Conservation (phyloP, 2,797 vertebrate species). For the Sebastes glaucus region DNA sequence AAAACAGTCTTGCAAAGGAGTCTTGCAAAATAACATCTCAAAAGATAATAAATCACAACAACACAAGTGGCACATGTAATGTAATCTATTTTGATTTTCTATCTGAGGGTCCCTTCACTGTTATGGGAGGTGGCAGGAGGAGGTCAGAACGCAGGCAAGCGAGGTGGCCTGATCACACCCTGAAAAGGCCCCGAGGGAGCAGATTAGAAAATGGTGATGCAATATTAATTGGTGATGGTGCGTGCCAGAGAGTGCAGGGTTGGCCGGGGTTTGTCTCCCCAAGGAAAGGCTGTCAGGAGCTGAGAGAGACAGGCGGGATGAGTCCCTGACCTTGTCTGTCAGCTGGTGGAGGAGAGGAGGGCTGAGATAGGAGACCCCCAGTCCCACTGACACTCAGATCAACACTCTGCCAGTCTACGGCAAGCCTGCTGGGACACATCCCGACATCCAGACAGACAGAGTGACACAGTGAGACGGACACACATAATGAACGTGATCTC, state of each 20-base stretch:
- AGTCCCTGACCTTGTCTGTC: constrained; percentile 86
- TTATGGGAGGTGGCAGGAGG: constrained; percentile 7
- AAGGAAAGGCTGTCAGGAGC: constrained; percentile 82
- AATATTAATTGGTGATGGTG: constrained; percentile 84
- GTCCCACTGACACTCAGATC: constrained; percentile 73
- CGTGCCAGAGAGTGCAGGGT: constrained; percentile 69
- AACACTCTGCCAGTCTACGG: constrained; percentile 75
- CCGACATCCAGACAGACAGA: constrained; percentile 34
- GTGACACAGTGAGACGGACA: constrained; percentile 31
- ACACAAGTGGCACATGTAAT: background rate
- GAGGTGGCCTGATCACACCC: constrained; percentile 52
- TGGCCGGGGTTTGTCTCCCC: constrained; percentile 76
- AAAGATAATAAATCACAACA: background rate
- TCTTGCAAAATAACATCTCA: background rate
- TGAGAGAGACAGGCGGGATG: constrained; percentile 72
- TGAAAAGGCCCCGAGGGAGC: constrained; percentile 39
- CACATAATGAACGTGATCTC: constrained; percentile 3
- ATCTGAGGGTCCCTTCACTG: background rate
- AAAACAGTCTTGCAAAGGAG: background rate
- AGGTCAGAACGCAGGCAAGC: constrained; percentile 25
- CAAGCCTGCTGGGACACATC: constrained; percentile 66
- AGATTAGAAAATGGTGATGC: constrained; percentile 80
- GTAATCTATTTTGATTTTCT: background rate
- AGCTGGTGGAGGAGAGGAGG: constrained; percentile 66
- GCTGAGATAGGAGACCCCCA: constrained; percentile 64